Evolutionary conservation across 2,888 invertebrate species (phyloP), one percentile per base, ranked within the genome.

Genomic region (Mamestra brassicae): DNA sequence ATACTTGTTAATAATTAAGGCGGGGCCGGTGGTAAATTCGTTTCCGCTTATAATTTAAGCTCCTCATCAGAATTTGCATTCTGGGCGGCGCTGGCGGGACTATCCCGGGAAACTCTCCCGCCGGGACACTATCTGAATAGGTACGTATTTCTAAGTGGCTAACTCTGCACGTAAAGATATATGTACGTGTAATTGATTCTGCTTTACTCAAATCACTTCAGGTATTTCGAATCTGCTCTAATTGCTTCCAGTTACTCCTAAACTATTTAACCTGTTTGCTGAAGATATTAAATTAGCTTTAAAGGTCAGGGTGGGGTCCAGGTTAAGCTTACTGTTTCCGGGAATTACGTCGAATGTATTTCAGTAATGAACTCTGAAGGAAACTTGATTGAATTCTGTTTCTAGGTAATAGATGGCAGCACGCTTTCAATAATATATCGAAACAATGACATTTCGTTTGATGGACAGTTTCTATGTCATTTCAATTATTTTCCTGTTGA

Each of bases 111-210:
- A 89, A 88, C 88, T 89, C 87, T 84, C 84, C 89, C 88, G 84
- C 64, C 83, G 88, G 91, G 90, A 91, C 91, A 90, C 89, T 89
- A 90, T 91, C 90, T 88, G 89, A 89, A 89, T 90, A 89, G 87
- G 86, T 87, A 87, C 85, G 82, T 87, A 86, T 86, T 84, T 87
- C 83, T 88, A 87, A 89, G 79, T 86, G 81, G 78, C 57, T 83
- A 85, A 87, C 81, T 79, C 52, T 68, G 68, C 66, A 78, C 61
- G 57, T 62, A 61, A 63, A 70, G 67, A 75, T 81, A 78, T 71
- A 75, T 62, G 42, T 77, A 71, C 52, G 50, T 55, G 76, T 79
- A 82, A 84, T 79, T 77, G 80, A 77, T 85, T 80, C 60, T 69
- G 58, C 42, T 79, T 67, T 65, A 68, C 38, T 61, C 36, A 61